phyloP scores from a whole-genome alignment of 2,797 vertebrate genomes.

The Lagocephalus sceleratus region DNA sequence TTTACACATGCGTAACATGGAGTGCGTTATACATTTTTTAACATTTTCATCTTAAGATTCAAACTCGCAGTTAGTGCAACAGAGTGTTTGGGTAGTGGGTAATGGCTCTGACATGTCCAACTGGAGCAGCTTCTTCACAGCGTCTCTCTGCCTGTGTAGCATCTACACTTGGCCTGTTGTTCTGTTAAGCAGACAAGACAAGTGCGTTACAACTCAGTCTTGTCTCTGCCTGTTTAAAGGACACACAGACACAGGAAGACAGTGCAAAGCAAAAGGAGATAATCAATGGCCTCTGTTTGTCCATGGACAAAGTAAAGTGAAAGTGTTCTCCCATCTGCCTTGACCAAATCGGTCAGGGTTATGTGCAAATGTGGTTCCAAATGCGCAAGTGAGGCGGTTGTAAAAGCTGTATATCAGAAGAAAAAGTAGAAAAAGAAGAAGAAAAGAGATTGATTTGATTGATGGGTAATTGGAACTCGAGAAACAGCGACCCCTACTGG shows the following conservation, averaged over 20 bases:
- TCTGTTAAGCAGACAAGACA: conserved; percentile 63
- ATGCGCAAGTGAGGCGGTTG: too few species aligned
- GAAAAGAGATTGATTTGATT: too few species aligned
- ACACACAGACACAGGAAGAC: conserved; percentile 15
- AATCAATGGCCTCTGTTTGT: too few species aligned
- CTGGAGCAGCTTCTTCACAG: conserved; percentile 41
- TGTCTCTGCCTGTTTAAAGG: conserved; percentile 3
- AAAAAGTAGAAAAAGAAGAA: too few species aligned
- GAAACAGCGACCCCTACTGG: too few species aligned
- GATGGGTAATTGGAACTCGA: too few species aligned
- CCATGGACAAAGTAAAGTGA: too few species aligned
- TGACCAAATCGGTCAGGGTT: neutral
- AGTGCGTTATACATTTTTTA: conserved; percentile 10
- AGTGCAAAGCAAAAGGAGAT: too few species aligned
- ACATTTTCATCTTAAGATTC: conserved; percentile 8
- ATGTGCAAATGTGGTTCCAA: too few species aligned
- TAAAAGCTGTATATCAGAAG: too few species aligned
- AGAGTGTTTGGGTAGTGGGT: conserved; percentile 13
- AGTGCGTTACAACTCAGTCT: conserved; percentile 24
- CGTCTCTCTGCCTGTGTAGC: conserved; percentile 57
- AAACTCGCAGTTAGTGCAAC: conserved; percentile 41
- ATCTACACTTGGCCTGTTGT: conserved; percentile 61
- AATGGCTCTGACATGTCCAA: neutral
- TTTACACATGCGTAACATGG: conserved; percentile 21
- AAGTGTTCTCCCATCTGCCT: too few species aligned